Evolutionary conservation across 1,140 invertebrate species (phyloP).

Genomic region (Bombus cullumanus): DNA sequence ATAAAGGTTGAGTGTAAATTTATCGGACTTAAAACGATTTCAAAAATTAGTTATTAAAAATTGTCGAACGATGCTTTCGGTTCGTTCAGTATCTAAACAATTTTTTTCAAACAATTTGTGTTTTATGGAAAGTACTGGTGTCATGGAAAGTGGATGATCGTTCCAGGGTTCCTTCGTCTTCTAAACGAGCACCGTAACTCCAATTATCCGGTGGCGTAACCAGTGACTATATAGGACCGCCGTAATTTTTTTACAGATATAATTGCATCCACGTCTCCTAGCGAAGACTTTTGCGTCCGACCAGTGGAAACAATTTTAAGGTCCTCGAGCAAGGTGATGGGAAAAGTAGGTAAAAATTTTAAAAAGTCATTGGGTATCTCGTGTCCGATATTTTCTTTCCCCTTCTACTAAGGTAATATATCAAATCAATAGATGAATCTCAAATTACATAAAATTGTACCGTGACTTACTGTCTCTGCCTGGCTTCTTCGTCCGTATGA

Average conservation of each 20-base stretch:
- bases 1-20: neutral
- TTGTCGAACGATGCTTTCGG: neutral
- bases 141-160: conserved; percentile 39
- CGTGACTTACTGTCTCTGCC: neutral
- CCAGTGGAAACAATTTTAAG: neutral
- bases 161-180: conserved; percentile 38
- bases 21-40: too few relatives aligned
- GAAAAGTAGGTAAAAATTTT: neutral
- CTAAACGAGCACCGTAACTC: conserved; percentile 62
- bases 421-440: too few relatives aligned
- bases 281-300: neutral
- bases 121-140: conserved; percentile 28
- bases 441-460: neutral
- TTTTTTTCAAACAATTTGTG: neutral
- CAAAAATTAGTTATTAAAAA: neutral
- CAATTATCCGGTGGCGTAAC: conserved; percentile 68
- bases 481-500: too few relatives aligned
- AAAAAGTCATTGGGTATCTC: neutral
- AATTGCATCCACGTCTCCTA: conserved; percentile 53
- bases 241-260: conserved; percentile 57
- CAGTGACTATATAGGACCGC: conserved; percentile 62
- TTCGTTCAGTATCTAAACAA: neutral
- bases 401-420: too few relatives aligned
- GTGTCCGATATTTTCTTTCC: neutral
- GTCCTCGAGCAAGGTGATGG: too few relatives aligned